These are phyloP conservation scores for Protonibea diacanthus DNA, from an alignment of 2,797 vertebrate genomes.

Conservation along the genomic window DNA sequence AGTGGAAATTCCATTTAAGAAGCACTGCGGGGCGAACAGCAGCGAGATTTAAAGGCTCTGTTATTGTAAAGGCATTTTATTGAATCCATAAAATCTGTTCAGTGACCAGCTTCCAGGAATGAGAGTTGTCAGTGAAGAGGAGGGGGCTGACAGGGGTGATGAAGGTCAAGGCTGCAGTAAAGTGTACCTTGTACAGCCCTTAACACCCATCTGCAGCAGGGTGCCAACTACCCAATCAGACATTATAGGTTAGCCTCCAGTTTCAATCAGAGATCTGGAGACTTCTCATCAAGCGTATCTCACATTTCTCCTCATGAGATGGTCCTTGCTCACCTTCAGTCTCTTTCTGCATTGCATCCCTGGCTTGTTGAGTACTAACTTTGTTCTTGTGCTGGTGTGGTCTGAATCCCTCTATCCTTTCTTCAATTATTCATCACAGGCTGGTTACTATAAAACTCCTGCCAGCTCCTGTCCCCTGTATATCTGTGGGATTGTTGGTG, in stretches of 20 bases:
- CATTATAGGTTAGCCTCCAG: background rate
- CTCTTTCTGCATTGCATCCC: background rate
- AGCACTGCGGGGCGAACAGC: background rate
- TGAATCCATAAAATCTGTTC: slow-evolving; percentile 38
- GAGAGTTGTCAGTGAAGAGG: slow-evolving; percentile 1
- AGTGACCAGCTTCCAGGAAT: slow-evolving; percentile 19
- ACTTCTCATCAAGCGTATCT: background rate
- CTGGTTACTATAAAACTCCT: slow-evolving; percentile 26
- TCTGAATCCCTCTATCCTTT: slow-evolving; percentile 21
- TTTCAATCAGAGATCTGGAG: slow-evolving; percentile 1
- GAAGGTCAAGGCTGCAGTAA: slow-evolving; percentile 25
- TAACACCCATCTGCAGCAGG: background rate
- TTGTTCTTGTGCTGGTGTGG: slow-evolving; percentile 11
- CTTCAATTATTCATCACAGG: slow-evolving; percentile 48
- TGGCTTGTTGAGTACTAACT: background rate
- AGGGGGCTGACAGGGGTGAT: background rate
- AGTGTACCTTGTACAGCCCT: background rate
- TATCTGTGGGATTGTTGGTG: background rate
- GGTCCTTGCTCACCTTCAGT: background rate
- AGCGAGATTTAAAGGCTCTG: slow-evolving; percentile 23
- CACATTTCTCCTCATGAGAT: background rate
- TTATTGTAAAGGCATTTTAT: slow-evolving; percentile 5
- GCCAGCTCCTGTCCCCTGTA: slow-evolving; percentile 1
- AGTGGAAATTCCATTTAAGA: background rate
- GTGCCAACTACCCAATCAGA: background rate